Base-by-base conservation (phyloP, 2,888 invertebrate species). In the Caenorhabditis angaria region DNA sequence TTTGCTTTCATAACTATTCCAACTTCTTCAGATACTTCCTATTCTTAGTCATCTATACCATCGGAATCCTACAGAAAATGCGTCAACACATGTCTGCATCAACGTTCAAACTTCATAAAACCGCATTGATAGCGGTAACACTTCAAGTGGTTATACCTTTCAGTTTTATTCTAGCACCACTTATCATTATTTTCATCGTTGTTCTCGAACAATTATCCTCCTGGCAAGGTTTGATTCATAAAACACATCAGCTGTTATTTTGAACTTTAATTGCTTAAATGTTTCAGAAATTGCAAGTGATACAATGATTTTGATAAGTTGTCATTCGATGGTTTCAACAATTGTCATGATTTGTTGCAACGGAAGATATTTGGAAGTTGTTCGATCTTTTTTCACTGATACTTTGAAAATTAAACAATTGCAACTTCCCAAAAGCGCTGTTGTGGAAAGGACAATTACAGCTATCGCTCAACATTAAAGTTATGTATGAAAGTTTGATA, bases 11-110 rank as follows among this genome's bases (percentile, higher is more conserved):
- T n/a, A n/a, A n/a, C n/a, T n/a, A n/a, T n/a, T 68, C 59, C 55
- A 20, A 54, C 0, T 59, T 64, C 41, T 55, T 20, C 6, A 61
- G 55, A 59, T 68, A 20, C 55, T 20, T 3, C 22, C 8, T 25
- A 2, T 51, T 24, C 25, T 35, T 48, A 10, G 48, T n/a, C n/a
- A 48, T n/a, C n/a, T 5, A n/a, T 5, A 48, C 48, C n/a, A 5
- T 8, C n/a, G 10, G 10, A n/a, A 48, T 48, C n/a, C n/a, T 48
- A 48, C 48, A n/a, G 4, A 48, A n/a, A n/a, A 8, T 48, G 8
- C 8, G n/a, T 5, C 14, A 5, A 18, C 48, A 48, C 48, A n/a
- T 48, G 10, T 48, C 48, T 5, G n/a, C n/a, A 18, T n/a, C 10
- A n/a, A 48, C 48, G 4, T 48, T 18, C n/a, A 48, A 48, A n/a